These are phyloP conservation scores for Panagrolaimus sp. DNA, from an alignment of 1,140 invertebrate genomes.

Conservation along the genomic window DNA sequence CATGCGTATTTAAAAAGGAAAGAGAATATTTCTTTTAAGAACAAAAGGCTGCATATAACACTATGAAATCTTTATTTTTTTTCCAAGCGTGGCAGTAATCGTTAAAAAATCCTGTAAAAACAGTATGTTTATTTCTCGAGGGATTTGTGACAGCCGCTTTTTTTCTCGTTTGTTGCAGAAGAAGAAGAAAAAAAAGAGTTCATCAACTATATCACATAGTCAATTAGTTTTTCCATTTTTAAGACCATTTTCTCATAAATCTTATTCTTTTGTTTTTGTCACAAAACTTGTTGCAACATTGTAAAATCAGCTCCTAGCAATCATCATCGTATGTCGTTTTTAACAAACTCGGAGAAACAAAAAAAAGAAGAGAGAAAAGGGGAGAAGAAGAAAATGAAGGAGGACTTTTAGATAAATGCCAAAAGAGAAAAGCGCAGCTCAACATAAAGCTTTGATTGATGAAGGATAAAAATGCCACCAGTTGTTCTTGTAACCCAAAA, in stretches of 20 bases:
- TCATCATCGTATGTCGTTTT: not conserved
- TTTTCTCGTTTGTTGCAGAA: too few relatives aligned
- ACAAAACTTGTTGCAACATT: constrained; percentile 11
- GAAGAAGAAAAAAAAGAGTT: not conserved
- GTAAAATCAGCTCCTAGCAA: constrained; percentile 4
- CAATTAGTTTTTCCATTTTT: too few relatives aligned
- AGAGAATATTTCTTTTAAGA: too few relatives aligned
- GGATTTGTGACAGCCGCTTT: not conserved
- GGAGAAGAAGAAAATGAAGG: too few relatives aligned
- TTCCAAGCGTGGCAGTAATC: not conserved
- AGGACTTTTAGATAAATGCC: too few relatives aligned
- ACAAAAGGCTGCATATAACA: too few relatives aligned
- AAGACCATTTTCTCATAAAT: not conserved
- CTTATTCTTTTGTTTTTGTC: not conserved
- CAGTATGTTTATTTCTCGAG: too few relatives aligned
- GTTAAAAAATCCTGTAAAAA: not conserved
- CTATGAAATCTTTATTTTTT: not conserved
- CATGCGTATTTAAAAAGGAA: too few relatives aligned
- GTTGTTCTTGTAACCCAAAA: constrained; percentile 2
- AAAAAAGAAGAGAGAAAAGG: too few relatives aligned
- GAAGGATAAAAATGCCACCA: constrained; percentile 7
- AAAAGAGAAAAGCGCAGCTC: too few relatives aligned
- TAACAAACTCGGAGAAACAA: constrained; percentile 7
- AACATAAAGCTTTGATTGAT: not conserved
- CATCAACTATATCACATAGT: not conserved